Evolutionary conservation across 2,888 invertebrate species (phyloP).

Genomic region (Neoitamus cyanurus): DNA sequence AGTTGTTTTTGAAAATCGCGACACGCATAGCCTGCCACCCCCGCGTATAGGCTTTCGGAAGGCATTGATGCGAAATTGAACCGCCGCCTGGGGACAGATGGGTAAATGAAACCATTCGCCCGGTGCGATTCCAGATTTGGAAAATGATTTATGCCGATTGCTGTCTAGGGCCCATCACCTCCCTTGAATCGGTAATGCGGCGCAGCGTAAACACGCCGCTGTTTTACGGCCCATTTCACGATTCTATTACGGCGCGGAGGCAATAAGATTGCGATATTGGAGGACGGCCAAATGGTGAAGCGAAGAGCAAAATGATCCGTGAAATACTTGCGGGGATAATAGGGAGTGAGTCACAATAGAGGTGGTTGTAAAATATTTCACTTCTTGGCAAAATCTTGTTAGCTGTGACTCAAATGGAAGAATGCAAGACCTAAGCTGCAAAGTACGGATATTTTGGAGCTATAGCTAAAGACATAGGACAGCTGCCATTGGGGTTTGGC

Average conservation of each 20-base stretch:
- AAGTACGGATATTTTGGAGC: no score
- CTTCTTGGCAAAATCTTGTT: not conserved
- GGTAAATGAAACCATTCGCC: not conserved
- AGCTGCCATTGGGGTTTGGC: no score
- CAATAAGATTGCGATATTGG: not conserved
- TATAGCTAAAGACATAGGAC: no score
- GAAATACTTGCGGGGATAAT: not conserved
- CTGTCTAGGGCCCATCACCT: not conserved
- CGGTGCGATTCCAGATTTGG: not conserved
- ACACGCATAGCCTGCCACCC: not conserved
- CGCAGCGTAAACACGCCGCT: not conserved
- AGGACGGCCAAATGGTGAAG: not conserved
- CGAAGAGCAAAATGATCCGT: not conserved
- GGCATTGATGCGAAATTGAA: constrained; percentile 24
- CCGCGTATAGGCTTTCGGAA: not conserved
- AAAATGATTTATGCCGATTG: constrained; percentile 4
- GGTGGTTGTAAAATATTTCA: not conserved
- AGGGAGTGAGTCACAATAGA: not conserved
- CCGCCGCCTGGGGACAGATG: not conserved
- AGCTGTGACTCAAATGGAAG: not conserved
- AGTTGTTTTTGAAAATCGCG: constrained; percentile 22
- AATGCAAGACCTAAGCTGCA: no score
- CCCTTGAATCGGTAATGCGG: not conserved
- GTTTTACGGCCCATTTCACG: constrained; percentile 13
- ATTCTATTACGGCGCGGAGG: not conserved